A percentile compares a stretch with the other conserved stretches of the same genome.
Evolutionary conservation across 1,140 invertebrate species (phyloP).

Genomic region (Musca vetustissima): DNA sequence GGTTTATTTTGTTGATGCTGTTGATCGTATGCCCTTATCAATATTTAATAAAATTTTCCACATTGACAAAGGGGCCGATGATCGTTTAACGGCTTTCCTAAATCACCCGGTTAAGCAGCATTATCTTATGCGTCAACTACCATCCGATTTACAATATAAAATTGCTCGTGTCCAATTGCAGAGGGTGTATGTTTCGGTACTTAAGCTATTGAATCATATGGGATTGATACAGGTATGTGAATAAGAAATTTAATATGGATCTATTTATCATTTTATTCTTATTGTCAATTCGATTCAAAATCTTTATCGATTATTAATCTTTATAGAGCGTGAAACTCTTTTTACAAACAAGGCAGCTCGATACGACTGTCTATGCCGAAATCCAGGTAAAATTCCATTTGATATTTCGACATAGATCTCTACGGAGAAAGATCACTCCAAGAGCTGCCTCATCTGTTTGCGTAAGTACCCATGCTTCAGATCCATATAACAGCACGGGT

Average conservation of each 20-base stretch:
- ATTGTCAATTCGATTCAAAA: no score
- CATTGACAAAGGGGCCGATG: constrained; percentile 60
- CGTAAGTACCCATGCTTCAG: no score
- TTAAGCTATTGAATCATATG: constrained; percentile 63
- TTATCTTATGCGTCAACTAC: constrained; percentile 62
- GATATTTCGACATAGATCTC: no score
- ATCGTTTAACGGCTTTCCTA: constrained; percentile 64
- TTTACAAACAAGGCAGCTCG: no score
- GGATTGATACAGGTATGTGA: constrained; percentile 64
- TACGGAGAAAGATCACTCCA: no score
- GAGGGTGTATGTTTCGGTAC: constrained; percentile 68
- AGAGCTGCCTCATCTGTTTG: no score
- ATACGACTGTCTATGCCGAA: no score
- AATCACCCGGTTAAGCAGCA: constrained; percentile 70
- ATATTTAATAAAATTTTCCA: constrained; percentile 71
- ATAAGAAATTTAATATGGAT: constrained; percentile 59
- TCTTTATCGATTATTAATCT: no score
- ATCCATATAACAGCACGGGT: no score
- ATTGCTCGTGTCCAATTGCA: constrained; percentile 56
- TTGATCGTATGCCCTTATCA: constrained; percentile 71
- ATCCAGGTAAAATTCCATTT: no score
- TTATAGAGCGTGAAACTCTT: no score
- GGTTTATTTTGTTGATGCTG: constrained; percentile 72
- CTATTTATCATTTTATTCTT: constrained; percentile 39
- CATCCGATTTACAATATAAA: constrained; percentile 26